Conservation (phyloP, 1,140 invertebrate genomes). For the Antheraea pernyi region DNA sequence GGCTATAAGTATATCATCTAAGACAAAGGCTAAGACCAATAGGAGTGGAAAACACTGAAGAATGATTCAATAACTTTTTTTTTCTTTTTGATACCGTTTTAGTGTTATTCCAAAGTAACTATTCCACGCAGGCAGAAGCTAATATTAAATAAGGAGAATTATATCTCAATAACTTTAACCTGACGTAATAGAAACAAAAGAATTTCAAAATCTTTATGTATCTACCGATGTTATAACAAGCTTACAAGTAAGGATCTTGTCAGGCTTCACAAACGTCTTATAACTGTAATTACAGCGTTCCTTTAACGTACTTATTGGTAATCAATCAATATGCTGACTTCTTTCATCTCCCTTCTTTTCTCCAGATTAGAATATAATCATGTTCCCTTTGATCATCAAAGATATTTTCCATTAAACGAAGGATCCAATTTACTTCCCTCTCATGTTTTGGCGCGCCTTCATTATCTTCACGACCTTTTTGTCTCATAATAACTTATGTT, state of each 20-base stretch:
- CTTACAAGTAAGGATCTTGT: background rate
- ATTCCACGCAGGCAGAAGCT: no score
- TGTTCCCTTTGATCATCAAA: constrained; percentile 13
- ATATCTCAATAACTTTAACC: no score
- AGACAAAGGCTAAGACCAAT: no score
- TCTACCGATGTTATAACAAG: background rate
- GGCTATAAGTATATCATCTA: no score
- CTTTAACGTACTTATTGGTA: background rate
- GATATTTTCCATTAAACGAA: constrained; percentile 2
- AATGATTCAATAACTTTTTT: no score
- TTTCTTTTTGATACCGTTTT: no score
- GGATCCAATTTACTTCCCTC: constrained; percentile 7
- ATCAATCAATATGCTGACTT: constrained; percentile 7
- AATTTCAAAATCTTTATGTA: no score
- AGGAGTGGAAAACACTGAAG: no score
- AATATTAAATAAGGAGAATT: no score
- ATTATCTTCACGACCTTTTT: background rate
- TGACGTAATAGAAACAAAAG: no score
- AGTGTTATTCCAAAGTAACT: no score
- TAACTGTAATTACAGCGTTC: background rate
- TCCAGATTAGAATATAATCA: constrained; percentile 10
- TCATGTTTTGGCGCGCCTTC: background rate
- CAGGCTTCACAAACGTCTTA: background rate
- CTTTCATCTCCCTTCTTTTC: constrained; percentile 7
- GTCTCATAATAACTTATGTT: background rate